Evolutionary conservation across 2,888 invertebrate species (phyloP), one percentile per base, ranked within the genome.

Genomic region (Lordiphosa fenestrarum): DNA sequence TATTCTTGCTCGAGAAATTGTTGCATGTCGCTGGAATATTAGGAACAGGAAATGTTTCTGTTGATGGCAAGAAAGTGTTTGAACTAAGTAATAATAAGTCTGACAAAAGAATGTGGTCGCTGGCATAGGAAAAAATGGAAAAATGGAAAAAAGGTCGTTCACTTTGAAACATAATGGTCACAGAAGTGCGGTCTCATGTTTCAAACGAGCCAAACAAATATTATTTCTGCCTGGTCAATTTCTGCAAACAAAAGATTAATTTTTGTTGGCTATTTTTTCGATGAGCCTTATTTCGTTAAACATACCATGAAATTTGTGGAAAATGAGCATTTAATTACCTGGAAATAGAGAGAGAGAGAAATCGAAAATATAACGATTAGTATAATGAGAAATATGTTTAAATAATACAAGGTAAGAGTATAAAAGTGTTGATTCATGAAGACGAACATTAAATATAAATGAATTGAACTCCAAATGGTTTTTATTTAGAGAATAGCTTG

Each of bases 261-360:
- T 75, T 38, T 54, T 23, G 37, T 40, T 19, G 30, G 25, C 7
- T 40, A 40, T 25, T 23, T 38, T 37, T 48, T 37, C 67, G 70
- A 83, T 72, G 62, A 64, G 59, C 38, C 53, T 53, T 49, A 53
- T 35, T 40, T 51, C 13, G 39, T 51, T 46, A 46, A 61, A 55
- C 50, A 53, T 60, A 50, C 63, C 63, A 33, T 53, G 41, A 66
- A 66, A 65, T 65, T 47, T 57, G 53, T 69, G 66, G 63, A 50
- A 64, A 53, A 74, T 57, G 36, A 46, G 39, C 50, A 60, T 73
- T 81, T 81, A 77, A 81, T 81, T 77, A 77, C 77, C 77, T 77
- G 71, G 57, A 83, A 80, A 56, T 53, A 51, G 21, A 56, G 12
- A 39, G 25, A 39, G 25, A 66, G 51, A 66, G 48, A 9, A 54